These are phyloP conservation scores for Scolanthus callimorphus DNA, from an alignment of 92 coral and sea anemone species.

Conservation along the genomic window DNA sequence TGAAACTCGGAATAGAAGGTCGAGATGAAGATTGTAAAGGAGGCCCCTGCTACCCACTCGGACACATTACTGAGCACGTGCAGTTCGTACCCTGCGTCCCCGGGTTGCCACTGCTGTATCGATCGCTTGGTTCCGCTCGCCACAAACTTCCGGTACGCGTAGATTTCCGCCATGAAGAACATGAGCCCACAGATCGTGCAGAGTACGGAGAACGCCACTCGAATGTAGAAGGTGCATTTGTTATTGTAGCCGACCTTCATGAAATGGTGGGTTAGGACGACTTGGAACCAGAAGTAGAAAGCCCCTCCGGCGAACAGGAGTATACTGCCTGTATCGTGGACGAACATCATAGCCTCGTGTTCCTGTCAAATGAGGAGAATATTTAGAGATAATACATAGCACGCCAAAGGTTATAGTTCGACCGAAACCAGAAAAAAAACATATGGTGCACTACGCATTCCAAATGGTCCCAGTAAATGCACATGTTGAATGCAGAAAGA, in stretches of 20 bases:
- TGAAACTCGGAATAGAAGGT: conserved; percentile 85
- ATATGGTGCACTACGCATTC: too few relatives aligned
- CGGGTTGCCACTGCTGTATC: conserved; percentile 40
- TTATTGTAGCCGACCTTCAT: conserved; percentile 30
- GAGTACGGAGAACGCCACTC: conserved; percentile 34
- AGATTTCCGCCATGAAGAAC: conserved; percentile 41
- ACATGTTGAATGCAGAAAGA: too few relatives aligned
- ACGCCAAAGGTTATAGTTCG: too few relatives aligned
- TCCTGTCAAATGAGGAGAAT: conserved; percentile 9
- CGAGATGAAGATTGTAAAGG: conserved; percentile 59
- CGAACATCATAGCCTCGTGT: conserved; percentile 17
- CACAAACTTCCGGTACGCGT: conserved; percentile 43
- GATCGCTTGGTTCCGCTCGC: conserved; percentile 24
- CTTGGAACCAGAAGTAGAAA: conserved; percentile 72
- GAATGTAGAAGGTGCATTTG: conserved; percentile 27
- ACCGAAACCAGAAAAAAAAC: too few relatives aligned
- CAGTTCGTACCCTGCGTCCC: conserved; percentile 60
- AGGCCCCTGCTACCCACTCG: conserved; percentile 87
- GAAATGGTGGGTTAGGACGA: conserved; percentile 53
- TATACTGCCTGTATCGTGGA: conserved; percentile 73
- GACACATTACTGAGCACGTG: conserved; percentile 75
- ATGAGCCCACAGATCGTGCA: conserved; percentile 28
- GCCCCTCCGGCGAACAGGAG: conserved; percentile 62
- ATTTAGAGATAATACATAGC: too few relatives aligned
- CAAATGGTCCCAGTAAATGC: too few relatives aligned